Evolutionary conservation across 2,888 invertebrate genomes (phyloP).

Genomic region (Drosophila nr. medialis): DNA sequence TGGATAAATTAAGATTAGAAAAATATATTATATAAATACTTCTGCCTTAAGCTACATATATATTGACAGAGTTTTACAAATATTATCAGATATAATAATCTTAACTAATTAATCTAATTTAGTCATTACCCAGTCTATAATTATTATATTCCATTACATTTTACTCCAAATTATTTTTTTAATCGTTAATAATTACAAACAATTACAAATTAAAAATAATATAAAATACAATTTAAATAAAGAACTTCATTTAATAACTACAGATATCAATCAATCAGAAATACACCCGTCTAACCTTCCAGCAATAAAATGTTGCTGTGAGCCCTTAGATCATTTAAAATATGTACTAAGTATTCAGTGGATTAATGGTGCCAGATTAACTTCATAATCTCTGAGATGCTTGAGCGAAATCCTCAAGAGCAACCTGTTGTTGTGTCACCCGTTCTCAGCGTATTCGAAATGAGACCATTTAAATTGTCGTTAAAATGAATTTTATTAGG

Average conservation of each 20-base stretch:
- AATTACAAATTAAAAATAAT: neutral
- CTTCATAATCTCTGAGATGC: conserved; percentile 14
- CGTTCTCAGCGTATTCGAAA: conserved; percentile 38
- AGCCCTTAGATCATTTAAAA: neutral
- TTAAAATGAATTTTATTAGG: conserved; percentile 78
- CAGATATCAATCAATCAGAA: neutral
- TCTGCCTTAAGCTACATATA: neutral
- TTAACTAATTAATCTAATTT: neutral
- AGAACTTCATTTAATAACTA: neutral
- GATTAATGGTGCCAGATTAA: conserved; percentile 1
- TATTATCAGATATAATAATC: neutral
- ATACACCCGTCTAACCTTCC: too few species aligned
- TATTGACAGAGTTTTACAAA: neutral
- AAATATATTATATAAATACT: neutral
- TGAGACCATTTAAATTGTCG: conserved; percentile 78
- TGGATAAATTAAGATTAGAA: neutral
- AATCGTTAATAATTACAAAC: neutral
- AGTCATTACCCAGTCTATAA: neutral
- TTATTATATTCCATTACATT: neutral
- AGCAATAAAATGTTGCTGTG: neutral
- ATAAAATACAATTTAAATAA: neutral
- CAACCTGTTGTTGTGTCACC: conserved; percentile 48
- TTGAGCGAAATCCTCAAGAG: conserved; percentile 11
- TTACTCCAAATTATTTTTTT: too few species aligned
- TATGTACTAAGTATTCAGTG: neutral